Percentiles rank a stretch among this genome's conserved stretches.
Evolutionary conservation across 37 sponge, comb jelly and placozoan species (phyloP).

Genomic region (Cliona cf. orientalis): DNA sequence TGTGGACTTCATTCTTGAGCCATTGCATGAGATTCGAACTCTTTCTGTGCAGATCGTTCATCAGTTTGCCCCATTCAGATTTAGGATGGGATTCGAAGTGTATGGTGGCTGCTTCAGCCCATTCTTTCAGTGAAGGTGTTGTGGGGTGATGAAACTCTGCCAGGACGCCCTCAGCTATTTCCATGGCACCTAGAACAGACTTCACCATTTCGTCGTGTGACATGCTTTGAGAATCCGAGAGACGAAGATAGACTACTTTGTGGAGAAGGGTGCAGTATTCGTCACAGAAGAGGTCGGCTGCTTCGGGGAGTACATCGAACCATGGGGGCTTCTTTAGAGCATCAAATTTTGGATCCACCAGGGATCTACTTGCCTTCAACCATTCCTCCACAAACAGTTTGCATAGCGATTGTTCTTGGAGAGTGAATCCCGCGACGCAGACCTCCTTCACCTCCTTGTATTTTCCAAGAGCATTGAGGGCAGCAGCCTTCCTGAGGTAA

Average conservation of each 20-base stretch:
- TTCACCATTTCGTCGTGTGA: constrained; percentile 6
- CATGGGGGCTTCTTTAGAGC: constrained; percentile 27
- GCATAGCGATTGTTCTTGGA: constrained; percentile 9
- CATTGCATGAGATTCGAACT: neutral
- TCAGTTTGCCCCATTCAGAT: constrained; percentile 21
- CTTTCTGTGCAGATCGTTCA: neutral
- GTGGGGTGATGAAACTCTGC: neutral
- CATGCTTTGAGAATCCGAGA: constrained; percentile 14
- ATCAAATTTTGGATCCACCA: constrained; percentile 3
- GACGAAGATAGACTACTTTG: neutral
- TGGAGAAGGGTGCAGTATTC: constrained; percentile 6
- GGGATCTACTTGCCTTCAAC: constrained; percentile 13
- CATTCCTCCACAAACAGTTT: constrained; percentile 6
- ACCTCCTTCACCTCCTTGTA: constrained; percentile 12
- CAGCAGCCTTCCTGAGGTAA: constrained; percentile 1
- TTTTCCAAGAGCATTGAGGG: constrained; percentile 21
- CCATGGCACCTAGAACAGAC: neutral
- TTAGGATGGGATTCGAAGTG: constrained; percentile 16
- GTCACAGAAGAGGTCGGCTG: constrained; percentile 21
- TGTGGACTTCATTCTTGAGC: constrained; percentile 16
- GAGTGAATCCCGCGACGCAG: constrained; percentile 5
- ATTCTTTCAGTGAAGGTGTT: constrained; percentile 6
- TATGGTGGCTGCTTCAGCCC: constrained; percentile 10
- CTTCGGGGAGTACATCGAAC: constrained; percentile 6
- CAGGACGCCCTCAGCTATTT: constrained; percentile 4